Base-by-base conservation (phyloP, 2,113 vertebrate species). In the Formicarius rufipectus region DNA sequence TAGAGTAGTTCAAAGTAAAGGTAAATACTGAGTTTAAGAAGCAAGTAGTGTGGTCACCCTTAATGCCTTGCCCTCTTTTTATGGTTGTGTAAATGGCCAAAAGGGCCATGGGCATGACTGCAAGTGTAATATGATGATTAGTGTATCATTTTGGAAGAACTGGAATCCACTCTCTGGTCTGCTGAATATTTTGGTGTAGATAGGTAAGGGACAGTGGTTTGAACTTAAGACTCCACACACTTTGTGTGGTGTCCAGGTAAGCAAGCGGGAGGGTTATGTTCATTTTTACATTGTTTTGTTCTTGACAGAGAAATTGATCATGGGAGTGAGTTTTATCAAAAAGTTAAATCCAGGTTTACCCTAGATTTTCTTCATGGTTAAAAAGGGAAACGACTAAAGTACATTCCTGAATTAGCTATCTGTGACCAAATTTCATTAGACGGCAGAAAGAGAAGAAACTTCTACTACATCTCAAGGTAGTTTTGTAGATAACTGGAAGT, bases 51-150 rank as follows among this genome's bases (percentile, higher is more conserved):
- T 72, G 47, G 42, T 25, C 20, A 79, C 1, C 12, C 25, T 60
- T 55, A 64, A 60, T 73, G 25, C 14, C 27, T 42, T 13, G 6
- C 15, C 27, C 10, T 80, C 22, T 79, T 42, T 53, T 9, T 75
- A 15, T 4, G 4, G 2, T n/a, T 58, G 4, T 50, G 13, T 47
- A 10, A 81, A 35, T 52, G 45, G 30, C 55, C 15, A 10, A 68
- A 50, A 40, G 24, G 55, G 23, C 27, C 27, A 4, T 30, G 24
- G 50, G 25, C 0, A 0, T 9, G 31, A 25, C n/a, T 84, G 60
- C 44, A 55, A n/a, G 12, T 11, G 1, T 49, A 62, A 37, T 24
- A 14, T 53, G n/a, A 16, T 68, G 6, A 7, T 30, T 37, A 78
- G 31, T 35, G 35, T 24, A 28, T 76, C 2, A 0, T 53, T 78